phyloP scores from a whole-genome alignment of 2,888 invertebrate genomes.

The Drosophila meridiana region DNA sequence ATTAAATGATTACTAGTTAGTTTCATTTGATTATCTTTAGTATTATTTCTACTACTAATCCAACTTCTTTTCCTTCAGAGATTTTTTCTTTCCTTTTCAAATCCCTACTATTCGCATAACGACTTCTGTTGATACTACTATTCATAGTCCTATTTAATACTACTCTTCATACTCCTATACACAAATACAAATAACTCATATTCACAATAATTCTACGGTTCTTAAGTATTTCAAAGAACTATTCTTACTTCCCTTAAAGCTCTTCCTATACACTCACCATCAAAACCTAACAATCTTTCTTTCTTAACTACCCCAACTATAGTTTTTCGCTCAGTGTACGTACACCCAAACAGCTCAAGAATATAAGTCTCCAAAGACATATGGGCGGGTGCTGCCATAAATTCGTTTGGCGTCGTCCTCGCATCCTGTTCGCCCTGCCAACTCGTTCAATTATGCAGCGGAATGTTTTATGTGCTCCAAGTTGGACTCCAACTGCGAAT shows the following conservation, averaged over 20 bases:
- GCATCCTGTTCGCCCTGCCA: constrained; percentile 46
- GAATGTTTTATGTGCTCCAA: constrained; percentile 77
- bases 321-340: constrained; percentile 6
- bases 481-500: constrained; percentile 3
- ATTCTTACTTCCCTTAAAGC: background rate
- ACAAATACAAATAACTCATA: background rate
- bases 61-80: background rate
- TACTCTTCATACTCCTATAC: background rate
- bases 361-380: constrained; percentile 76
- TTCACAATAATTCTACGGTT: background rate
- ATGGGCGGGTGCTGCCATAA: constrained; percentile 73
- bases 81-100: background rate
- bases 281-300: background rate
- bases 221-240: background rate
- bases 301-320: too few relatives aligned
- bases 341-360: constrained; percentile 21
- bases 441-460: constrained; percentile 83
- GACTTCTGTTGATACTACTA: background rate
- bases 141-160: background rate
- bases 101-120: background rate
- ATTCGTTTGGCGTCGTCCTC: constrained; percentile 59
- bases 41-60: background rate
- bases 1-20: too few relatives aligned
- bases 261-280: background rate
- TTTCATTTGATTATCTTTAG: background rate